Percentiles rank a stretch among this genome's conserved stretches.
Conservation (phyloP, 2,113 vertebrate species). For the Pseudorhombus dupliciocellatus region DNA sequence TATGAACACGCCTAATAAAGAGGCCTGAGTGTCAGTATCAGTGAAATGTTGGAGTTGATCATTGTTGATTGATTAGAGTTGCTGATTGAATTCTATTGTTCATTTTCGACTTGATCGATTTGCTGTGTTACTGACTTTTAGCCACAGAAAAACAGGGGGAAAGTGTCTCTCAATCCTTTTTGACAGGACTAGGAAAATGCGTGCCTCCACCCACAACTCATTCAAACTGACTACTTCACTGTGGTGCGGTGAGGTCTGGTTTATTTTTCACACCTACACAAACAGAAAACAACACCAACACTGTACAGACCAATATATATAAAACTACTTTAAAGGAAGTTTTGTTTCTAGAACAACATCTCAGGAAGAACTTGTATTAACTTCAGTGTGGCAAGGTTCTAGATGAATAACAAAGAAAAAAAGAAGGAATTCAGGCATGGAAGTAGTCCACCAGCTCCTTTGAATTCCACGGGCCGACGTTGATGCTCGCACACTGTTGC, state of each 20-base stretch:
- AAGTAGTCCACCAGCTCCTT: conserved; percentile 73
- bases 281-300: conserved; percentile 40
- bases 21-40: no score
- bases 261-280: conserved; percentile 64
- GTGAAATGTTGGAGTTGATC: no score
- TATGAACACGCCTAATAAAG: no score
- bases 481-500: conserved; percentile 38
- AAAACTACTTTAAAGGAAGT: conserved; percentile 3
- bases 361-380: conserved; percentile 24
- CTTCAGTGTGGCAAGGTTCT: neutral
- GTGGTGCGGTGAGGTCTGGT: conserved; percentile 14
- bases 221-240: conserved; percentile 39
- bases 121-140: neutral
- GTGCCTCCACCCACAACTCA: conserved; percentile 45
- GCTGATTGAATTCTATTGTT: no score
- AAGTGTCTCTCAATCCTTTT: no score
- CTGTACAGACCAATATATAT: conserved; percentile 20
- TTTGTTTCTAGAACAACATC: conserved; percentile 11
- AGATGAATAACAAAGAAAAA: neutral
- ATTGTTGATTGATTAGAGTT: no score
- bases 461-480: conserved; percentile 60
- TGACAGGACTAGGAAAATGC: neutral
- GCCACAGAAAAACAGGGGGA: neutral
- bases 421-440: conserved; percentile 15
- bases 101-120: no score